Conservation (phyloP, 2,797 vertebrate species). For the Sebastolobus altivelis region DNA sequence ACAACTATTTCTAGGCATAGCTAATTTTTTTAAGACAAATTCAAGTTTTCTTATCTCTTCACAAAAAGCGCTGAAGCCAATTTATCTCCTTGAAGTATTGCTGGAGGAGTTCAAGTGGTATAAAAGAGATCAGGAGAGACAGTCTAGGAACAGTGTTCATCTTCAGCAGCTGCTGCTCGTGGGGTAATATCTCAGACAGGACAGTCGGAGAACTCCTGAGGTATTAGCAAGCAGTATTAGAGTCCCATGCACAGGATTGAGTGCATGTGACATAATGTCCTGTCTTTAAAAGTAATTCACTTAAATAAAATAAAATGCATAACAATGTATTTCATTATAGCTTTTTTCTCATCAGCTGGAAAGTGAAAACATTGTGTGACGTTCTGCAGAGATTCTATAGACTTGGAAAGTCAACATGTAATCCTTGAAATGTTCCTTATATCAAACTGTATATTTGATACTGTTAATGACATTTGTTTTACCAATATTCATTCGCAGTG, state of each 20-base stretch:
- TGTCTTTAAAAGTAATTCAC: not conserved
- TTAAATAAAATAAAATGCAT: not conserved
- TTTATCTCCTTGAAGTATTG: conserved; percentile 50
- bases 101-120: conserved; percentile 36
- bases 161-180: conserved; percentile 15
- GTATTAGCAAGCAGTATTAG: not conserved
- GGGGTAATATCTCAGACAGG: not conserved
- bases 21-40: conserved; percentile 54
- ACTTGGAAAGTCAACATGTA: not conserved
- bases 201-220: not conserved
- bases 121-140: conserved; percentile 32
- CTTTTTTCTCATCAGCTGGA: not conserved
- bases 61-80: conserved; percentile 28
- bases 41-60: conserved; percentile 42
- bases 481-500: not conserved
- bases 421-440: not conserved
- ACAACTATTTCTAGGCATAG: conserved; percentile 31
- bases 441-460: not conserved
- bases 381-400: not conserved
- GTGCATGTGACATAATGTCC: not conserved
- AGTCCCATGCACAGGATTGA: not conserved
- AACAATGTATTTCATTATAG: not conserved
- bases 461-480: not conserved
- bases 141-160: conserved; percentile 4
- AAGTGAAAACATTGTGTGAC: not conserved